A percentile compares a stretch with the other conserved stretches of the same genome.
These are phyloP conservation scores for Eurytoma adleriae DNA, from an alignment of 2,888 invertebrate species.

Conservation along the genomic window DNA sequence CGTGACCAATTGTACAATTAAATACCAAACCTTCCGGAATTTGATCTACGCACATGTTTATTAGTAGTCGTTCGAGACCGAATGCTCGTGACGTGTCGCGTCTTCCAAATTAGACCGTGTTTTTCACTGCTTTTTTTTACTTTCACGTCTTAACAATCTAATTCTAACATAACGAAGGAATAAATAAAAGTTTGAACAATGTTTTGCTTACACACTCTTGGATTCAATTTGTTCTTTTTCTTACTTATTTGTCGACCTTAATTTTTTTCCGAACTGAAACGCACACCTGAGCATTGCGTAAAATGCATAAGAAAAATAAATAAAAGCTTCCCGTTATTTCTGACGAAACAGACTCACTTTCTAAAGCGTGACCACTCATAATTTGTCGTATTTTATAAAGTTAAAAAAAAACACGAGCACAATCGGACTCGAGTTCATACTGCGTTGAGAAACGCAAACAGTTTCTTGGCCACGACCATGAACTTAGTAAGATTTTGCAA, in stretches of 20 bases:
- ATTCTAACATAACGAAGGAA: constrained; percentile 3
- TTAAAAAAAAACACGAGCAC: constrained; percentile 45
- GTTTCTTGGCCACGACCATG: constrained; percentile 47
- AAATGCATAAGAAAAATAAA: constrained; percentile 14
- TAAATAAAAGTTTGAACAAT: constrained; percentile 41
- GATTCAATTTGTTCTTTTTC: constrained; percentile 20
- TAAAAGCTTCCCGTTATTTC: constrained; percentile 38
- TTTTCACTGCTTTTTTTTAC: constrained; percentile 42
- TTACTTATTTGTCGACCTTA: constrained; percentile 4
- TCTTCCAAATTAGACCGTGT: constrained; percentile 52
- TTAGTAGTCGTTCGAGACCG: constrained; percentile 55
- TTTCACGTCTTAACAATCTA: too few species aligned
- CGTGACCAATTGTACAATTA: constrained; percentile 49
- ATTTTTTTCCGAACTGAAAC: constrained; percentile 44
- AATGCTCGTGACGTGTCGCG: constrained; percentile 58
- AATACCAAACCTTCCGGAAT: constrained; percentile 55
- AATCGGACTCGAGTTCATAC: constrained; percentile 41
- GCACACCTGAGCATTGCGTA: constrained; percentile 40
- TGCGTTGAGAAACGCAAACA: constrained; percentile 41
- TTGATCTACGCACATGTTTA: constrained; percentile 55
- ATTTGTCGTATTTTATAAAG: constrained; percentile 62
- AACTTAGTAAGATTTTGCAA: constrained; percentile 57
- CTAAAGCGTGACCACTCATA: constrained; percentile 59
- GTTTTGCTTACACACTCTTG: constrained; percentile 10
- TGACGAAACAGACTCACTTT: constrained; percentile 38